Base-by-base conservation (phyloP, 2,797 vertebrate species). In the Rhinichthys osculus region DNA sequence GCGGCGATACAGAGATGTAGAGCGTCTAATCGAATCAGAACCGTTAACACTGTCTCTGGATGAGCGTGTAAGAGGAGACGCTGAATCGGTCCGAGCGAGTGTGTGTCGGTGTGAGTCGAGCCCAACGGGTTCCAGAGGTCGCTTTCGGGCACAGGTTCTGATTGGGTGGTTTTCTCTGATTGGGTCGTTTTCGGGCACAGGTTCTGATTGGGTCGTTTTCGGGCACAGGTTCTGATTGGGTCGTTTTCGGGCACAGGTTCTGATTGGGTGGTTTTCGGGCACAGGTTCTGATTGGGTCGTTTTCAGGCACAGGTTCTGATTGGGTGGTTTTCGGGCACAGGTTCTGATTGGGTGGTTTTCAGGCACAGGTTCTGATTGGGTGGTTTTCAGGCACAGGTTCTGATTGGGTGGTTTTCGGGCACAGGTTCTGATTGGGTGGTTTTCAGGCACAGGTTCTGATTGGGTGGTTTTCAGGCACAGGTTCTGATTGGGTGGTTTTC, bases 91-190 rank as follows among this genome's bases (percentile, higher is more conserved):
- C 23, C 3, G 23, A 59, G 11, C n/a, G 59, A 2, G n/a, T 64
- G 62, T 21, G 67, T 40, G 59, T 27, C 9, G 8, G 47, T 82
- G 62, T 42, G 42, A 23, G 67, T 50, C 47, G 4, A 40, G 57
- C 50, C 77, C 69, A 82, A 80, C 72, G 70, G 77, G 84, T 74
- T 86, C 88, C 78, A 30, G 84, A 83, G 86, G 86, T 83, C 17
- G 76, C 78, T 86, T 88, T 76, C 50, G 78, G 82, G 84, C 81
- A 80, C 47, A 69, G 54, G 87, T 67, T 76, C 47, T 88, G 87
- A 85, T 86, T 40, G 40, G 40, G 40, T 40, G 1, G 40, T 7
- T 44, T 44, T 44, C 1, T 76, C 47, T 88, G 88, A 86, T 83
- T 89, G 84, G 76, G 40, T 85, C 2, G 9, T 50, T 47, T 16